phyloP scores from a whole-genome alignment of 2,888 invertebrate genomes.

The Amphipoea oculea region DNA sequence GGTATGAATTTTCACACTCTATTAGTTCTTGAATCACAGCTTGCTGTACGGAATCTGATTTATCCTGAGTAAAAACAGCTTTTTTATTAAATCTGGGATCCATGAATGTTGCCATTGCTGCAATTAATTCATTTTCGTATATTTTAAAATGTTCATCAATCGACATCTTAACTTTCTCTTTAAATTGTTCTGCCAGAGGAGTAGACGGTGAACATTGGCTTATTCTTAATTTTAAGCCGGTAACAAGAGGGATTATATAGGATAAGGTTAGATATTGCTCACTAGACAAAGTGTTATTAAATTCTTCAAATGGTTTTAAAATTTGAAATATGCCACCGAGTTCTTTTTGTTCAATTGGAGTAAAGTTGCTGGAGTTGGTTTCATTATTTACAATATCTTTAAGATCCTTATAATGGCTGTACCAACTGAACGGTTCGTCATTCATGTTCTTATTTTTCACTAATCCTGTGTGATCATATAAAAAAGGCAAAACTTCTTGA shows the following conservation, averaged over 20 bases:
- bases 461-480: neutral
- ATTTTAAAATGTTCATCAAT: neutral
- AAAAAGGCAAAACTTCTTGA: neutral
- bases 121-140: neutral
- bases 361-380: neutral
- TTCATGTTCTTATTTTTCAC: neutral
- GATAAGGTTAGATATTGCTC: conserved; percentile 14
- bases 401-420: neutral
- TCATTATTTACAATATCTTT: neutral
- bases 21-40: neutral
- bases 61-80: neutral
- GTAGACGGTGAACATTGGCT: neutral
- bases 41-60: neutral
- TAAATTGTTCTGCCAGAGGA: neutral
- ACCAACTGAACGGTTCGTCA: neutral
- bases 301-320: neutral
- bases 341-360: neutral
- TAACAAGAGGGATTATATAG: neutral
- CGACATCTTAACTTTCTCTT: neutral
- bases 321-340: neutral
- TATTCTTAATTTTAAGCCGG: neutral
- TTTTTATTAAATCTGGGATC: conserved; percentile 6
- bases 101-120: neutral
- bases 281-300: conserved; percentile 1
- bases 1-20: neutral